phyloP scores from a whole-genome alignment of 2,888 invertebrate species.

The Platerodrilus igneus region DNA sequence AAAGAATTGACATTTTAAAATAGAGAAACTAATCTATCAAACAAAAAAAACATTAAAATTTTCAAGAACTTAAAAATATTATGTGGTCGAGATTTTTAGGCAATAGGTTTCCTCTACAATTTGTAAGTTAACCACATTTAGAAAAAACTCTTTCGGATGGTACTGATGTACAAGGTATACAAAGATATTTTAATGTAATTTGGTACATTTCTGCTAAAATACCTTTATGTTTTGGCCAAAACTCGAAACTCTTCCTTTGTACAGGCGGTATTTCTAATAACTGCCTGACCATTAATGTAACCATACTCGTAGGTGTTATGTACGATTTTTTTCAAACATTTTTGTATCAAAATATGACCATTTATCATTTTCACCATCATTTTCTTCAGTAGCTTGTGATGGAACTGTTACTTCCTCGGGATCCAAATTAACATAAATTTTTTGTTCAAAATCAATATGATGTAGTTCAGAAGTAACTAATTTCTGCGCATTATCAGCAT shows the following conservation, averaged over 20 bases:
- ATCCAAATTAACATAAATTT: no score
- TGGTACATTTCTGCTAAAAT: constrained; percentile 27
- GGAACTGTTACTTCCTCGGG: no score
- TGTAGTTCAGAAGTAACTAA: no score
- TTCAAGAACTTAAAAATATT: constrained; percentile 25
- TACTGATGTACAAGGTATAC: constrained; percentile 29
- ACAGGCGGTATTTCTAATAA: constrained; percentile 21
- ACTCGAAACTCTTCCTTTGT: constrained; percentile 22
- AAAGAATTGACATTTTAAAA: no score
- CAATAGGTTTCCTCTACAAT: constrained; percentile 24
- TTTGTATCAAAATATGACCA: constrained; percentile 20
- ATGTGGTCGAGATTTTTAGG: constrained; percentile 26
- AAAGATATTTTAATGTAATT: constrained; percentile 25
- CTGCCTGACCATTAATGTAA: constrained; percentile 15
- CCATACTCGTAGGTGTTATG: constrained; percentile 14
- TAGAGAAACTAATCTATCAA: no score
- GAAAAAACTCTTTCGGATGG: constrained; percentile 32
- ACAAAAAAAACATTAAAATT: no score
- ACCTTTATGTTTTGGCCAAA: constrained; percentile 25
- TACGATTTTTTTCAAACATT: constrained; percentile 7
- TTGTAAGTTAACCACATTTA: constrained; percentile 29
- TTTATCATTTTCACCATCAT: constrained; percentile 11
- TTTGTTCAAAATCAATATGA: no score
- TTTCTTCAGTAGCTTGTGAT: no score
- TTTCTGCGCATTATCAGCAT: not conserved